These are phyloP conservation scores for Pseudobourletiella spinata DNA, from an alignment of 1,140 invertebrate genomes.

Conservation along the genomic window DNA sequence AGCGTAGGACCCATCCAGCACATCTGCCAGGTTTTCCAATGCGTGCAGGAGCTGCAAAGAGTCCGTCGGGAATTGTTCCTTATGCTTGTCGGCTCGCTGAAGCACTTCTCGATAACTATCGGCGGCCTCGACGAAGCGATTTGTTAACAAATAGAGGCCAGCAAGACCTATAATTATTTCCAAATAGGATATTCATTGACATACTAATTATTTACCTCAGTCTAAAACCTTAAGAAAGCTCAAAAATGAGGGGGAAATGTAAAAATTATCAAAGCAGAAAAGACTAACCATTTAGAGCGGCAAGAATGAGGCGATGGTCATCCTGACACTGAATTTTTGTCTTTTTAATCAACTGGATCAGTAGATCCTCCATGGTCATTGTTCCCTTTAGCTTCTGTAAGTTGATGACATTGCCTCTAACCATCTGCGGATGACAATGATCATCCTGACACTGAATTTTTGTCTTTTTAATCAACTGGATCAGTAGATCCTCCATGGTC, in stretches of 20 bases:
- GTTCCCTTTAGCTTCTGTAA: conserved; percentile 47
- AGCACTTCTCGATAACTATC: conserved; percentile 54
- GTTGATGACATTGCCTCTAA: conserved; percentile 50
- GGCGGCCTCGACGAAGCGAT: conserved; percentile 49
- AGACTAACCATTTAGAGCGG: conserved; percentile 60
- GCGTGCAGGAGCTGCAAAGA: conserved; percentile 56
- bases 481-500: conserved; percentile 59
- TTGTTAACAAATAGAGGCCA: conserved; percentile 51
- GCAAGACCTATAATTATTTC: too few relatives aligned
- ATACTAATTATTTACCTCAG: too few relatives aligned
- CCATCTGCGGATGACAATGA: conserved; percentile 60
- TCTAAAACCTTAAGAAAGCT: too few relatives aligned
- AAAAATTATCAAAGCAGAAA: too few relatives aligned
- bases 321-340: conserved; percentile 56
- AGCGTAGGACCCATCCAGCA: conserved; percentile 40
- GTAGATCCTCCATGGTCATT: conserved; percentile 58
- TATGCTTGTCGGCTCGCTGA: conserved; percentile 47
- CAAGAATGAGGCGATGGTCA: conserved; percentile 52
- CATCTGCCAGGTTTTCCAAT: conserved; percentile 55
- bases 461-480: conserved; percentile 55
- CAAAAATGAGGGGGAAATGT: too few relatives aligned
- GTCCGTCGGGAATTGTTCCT: conserved; percentile 48
- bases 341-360: conserved; percentile 55
- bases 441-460: conserved; percentile 55
- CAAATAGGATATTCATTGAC: too few relatives aligned